A percentile compares a stretch with the other conserved stretches of the same genome.
Conservation (phyloP, 2,113 vertebrate species). For the Pseudorhombus dupliciocellatus region DNA sequence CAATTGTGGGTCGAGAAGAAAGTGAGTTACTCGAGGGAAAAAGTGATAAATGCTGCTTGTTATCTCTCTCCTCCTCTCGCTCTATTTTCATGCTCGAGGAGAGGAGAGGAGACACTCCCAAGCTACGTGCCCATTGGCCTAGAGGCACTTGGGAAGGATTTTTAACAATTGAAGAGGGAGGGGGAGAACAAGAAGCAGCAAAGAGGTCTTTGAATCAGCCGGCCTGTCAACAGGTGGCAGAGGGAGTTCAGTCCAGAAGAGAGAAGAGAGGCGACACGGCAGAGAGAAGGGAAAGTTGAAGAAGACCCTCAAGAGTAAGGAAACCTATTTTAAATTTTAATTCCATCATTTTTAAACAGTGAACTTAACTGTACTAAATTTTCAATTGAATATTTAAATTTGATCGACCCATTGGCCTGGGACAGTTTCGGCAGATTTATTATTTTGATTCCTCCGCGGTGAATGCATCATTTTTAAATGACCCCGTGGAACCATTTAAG, state of each 20-base stretch:
- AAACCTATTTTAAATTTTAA: constrained; percentile 21
- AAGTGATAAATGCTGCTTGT: constrained; percentile 52
- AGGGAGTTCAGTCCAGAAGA: constrained; percentile 37
- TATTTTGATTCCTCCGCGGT: background rate
- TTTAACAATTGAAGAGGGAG: constrained; percentile 66
- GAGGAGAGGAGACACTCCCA: constrained; percentile 73
- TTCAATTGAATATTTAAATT: too few species aligned
- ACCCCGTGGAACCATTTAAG: background rate
- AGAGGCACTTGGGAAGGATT: constrained; percentile 62
- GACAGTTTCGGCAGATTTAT: background rate
- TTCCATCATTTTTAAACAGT: background rate
- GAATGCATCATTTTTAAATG: background rate
- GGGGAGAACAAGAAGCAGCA: constrained; percentile 55
- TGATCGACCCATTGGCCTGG: background rate
- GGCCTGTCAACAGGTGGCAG: constrained; percentile 77
- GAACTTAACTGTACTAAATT: background rate
- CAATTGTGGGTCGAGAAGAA: background rate
- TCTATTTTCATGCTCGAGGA: constrained; percentile 36
- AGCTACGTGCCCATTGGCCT: constrained; percentile 76
- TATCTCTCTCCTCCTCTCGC: constrained; percentile 33
- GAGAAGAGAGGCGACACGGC: constrained; percentile 32
- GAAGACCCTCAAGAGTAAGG: constrained; percentile 68
- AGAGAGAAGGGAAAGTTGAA: constrained; percentile 32
- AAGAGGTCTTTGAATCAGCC: constrained; percentile 55
- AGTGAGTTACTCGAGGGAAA: constrained; percentile 4